Evolutionary conservation across 2,113 vertebrate genomes (phyloP), one percentile per base, ranked within the genome.

Genomic region (Probosciger aterrimus): DNA sequence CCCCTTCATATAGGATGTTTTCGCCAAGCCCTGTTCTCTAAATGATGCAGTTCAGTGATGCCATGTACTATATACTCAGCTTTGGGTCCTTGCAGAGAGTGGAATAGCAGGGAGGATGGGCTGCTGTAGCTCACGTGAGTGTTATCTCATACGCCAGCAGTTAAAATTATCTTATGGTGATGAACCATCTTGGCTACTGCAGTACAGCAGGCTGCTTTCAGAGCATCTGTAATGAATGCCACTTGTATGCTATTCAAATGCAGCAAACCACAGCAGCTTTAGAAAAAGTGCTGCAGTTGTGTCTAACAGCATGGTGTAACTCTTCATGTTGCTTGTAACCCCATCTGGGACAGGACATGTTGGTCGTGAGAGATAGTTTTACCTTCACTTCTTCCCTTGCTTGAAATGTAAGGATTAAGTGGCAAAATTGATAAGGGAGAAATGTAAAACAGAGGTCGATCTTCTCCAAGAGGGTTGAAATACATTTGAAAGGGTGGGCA

Each of bases 291-390:
- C 28, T 62, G 23, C 5, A 25, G 28, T 69, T 83, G 31, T n/a
- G 8, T 64, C 35, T 65, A 43, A 52, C 20, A 77, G 7, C 28
- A 39, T 7, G 12, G 37, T 1, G 1, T 59, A 69, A 41, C 18
- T 60, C n/a, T 59, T 81, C 9, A 14, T 31, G 25, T 20, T 78
- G n/a, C 24, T 44, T 65, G 31, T 52, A 57, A 60, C 28, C 39
- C 24, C 2, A 0, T 50, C 52, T 63, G 50, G 49, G 49, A 64
- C 10, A 22, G 41, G 13, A 46, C 65, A 31, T 9, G 4, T 41
- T 14, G 3, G 41, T 80, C 1, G 0, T 33, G 41, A 47, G 27
- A 28, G 6, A 37, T 27, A 0, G 1, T 18, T 86, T 79, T 79
- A 83, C 30, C 9, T 3, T 65, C 2, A 1, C 23, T 57, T 57